Percentiles rank a stretch among this genome's conserved stretches.
These are phyloP conservation scores for Rhagophthalmus giganteus DNA, from an alignment of 2,888 invertebrate species.

Conservation along the genomic window DNA sequence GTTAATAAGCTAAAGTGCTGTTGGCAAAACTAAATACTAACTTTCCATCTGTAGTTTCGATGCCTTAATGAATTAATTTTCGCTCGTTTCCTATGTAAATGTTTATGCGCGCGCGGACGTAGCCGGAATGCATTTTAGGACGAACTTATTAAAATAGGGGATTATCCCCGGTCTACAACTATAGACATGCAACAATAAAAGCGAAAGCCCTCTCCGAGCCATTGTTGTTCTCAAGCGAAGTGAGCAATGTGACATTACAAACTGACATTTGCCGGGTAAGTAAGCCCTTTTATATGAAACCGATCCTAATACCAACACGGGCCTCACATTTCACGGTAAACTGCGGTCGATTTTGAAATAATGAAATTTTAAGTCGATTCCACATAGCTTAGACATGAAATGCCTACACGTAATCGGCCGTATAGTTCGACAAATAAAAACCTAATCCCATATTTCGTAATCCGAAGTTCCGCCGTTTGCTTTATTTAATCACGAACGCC, in stretches of 20 bases:
- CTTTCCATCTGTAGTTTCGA: too few relatives aligned
- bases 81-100: conserved; percentile 1
- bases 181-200: conserved; percentile 27
- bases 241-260: conserved; percentile 38
- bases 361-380: conserved; percentile 33
- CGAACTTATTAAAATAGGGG: conserved; percentile 8
- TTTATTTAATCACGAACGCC: background rate
- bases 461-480: conserved; percentile 9
- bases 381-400: conserved; percentile 18
- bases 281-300: conserved; percentile 32
- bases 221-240: conserved; percentile 32
- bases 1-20: too few relatives aligned
- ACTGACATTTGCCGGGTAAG: conserved; percentile 33
- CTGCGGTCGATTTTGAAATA: conserved; percentile 36
- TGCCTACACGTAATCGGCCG: background rate
- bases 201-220: conserved; percentile 19
- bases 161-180: conserved; percentile 34
- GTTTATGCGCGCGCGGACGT: conserved; percentile 1
- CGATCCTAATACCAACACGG: conserved; percentile 31
- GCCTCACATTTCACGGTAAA: conserved; percentile 35
- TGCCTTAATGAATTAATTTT: too few relatives aligned
- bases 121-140: background rate
- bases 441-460: background rate
- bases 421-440: background rate
- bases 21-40: too few relatives aligned